Conservation (phyloP, 1,140 invertebrate genomes). For the Chymomyza costata region DNA sequence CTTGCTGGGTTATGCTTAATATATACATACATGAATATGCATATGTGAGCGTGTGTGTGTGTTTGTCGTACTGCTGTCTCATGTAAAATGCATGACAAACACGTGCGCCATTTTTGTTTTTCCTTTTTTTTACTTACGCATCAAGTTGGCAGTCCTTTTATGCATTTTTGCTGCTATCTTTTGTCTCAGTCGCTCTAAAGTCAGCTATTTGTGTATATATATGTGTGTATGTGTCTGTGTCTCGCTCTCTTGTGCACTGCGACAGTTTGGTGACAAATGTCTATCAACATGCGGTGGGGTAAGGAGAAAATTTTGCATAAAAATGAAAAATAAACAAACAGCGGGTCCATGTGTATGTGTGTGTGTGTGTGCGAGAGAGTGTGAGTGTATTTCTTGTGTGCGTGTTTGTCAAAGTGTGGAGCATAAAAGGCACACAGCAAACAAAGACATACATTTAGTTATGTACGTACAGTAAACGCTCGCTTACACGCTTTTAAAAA, state of each 20-base stretch:
- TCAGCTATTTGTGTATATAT: background rate
- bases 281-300: constrained; percentile 16
- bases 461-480: too few species aligned
- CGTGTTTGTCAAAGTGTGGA: constrained; percentile 40
- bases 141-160: constrained; percentile 29
- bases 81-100: constrained; percentile 55
- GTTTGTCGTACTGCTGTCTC: constrained; percentile 23
- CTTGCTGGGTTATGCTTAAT: too few species aligned
- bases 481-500: too few species aligned
- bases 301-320: constrained; percentile 58
- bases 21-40: too few species aligned
- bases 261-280: constrained; percentile 64
- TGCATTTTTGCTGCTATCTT: too few species aligned
- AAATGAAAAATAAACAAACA: constrained; percentile 42
- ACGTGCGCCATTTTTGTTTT: constrained; percentile 53
- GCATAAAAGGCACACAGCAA: constrained; percentile 18
- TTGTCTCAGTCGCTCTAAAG: too few species aligned
- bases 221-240: constrained; percentile 25
- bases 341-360: background rate
- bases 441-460: too few species aligned
- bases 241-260: constrained; percentile 45
- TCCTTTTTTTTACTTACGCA: constrained; percentile 57
- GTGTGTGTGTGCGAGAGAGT: background rate
- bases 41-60: too few species aligned
- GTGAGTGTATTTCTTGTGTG: constrained; percentile 8